phyloP scores from a whole-genome alignment of 2,113 vertebrate species.

The Syngnathus floridae region DNA sequence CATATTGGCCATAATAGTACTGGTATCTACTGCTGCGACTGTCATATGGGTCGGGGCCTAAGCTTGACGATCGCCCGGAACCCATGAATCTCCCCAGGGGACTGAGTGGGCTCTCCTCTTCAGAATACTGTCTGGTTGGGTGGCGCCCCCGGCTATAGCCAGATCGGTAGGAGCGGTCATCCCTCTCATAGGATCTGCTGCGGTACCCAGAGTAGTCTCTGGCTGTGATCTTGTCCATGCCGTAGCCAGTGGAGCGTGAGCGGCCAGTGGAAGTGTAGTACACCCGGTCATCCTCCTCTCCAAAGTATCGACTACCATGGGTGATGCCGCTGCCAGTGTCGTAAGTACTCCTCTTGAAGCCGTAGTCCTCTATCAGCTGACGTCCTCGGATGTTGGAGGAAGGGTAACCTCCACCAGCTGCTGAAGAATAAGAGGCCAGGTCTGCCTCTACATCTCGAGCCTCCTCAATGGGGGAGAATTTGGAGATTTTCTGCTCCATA shows the following conservation, averaged over 20 bases:
- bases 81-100: slow-evolving; percentile 79
- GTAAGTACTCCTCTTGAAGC: slow-evolving; percentile 85
- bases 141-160: slow-evolving; percentile 75
- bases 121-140: slow-evolving; percentile 83
- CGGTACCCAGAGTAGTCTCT: slow-evolving; percentile 79
- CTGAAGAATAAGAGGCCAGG: slow-evolving; percentile 81
- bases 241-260: slow-evolving; percentile 81
- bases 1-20: slow-evolving; percentile 78
- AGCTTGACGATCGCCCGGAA: slow-evolving; percentile 70
- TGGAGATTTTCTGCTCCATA: slow-evolving; percentile 97
- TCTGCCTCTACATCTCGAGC: slow-evolving; percentile 95
- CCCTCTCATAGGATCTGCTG: slow-evolving; percentile 88
- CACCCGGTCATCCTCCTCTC: slow-evolving; percentile 80
- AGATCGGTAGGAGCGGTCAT: slow-evolving; percentile 73
- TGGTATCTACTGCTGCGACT: slow-evolving; percentile 70
- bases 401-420: slow-evolving; percentile 74
- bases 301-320: slow-evolving; percentile 68
- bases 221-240: slow-evolving; percentile 82
- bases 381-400: slow-evolving; percentile 85
- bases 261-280: slow-evolving; percentile 80
- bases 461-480: slow-evolving; percentile 98
- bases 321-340: slow-evolving; percentile 70
- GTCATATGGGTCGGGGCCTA: slow-evolving; percentile 76
- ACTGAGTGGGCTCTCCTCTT: slow-evolving; percentile 90
- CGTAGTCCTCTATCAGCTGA: slow-evolving; percentile 81